Conservation (phyloP, 2,797 vertebrate genomes). For the Balearica regulorum region DNA sequence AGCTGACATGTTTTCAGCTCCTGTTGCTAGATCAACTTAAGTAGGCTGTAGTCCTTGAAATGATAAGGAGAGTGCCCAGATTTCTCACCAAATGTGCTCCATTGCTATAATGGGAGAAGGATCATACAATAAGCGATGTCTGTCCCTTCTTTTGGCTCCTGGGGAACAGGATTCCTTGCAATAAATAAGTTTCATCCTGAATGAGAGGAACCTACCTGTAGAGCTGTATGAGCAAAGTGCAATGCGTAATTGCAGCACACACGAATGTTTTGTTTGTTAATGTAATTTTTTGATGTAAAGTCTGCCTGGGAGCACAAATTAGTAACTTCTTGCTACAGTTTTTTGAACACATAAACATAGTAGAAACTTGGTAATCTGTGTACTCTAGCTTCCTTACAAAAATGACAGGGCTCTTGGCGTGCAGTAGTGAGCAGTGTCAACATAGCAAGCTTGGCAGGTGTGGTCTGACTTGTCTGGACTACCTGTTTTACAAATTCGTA, state of each 20-base stretch:
- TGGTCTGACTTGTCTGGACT: background rate
- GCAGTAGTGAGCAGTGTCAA: background rate
- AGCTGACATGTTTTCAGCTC: background rate
- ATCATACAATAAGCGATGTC: no score
- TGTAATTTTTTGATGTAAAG: background rate
- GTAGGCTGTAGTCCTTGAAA: background rate
- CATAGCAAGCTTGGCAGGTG: background rate
- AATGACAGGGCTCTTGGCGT: background rate
- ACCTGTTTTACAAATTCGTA: background rate
- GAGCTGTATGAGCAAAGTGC: background rate
- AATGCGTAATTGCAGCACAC: accelerated
- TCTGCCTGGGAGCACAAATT: background rate
- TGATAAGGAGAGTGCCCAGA: background rate
- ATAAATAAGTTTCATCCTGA: background rate
- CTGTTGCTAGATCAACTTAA: background rate
- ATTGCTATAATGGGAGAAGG: background rate
- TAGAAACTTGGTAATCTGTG: background rate
- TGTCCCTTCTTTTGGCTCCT: background rate
- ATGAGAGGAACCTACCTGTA: background rate
- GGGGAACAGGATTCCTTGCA: background rate
- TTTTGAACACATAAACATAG: accelerated
- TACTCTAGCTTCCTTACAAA: background rate
- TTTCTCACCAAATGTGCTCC: background rate
- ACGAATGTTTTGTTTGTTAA: background rate
- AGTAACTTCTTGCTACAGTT: background rate